Base-by-base conservation (phyloP, 2,113 vertebrate species). In the Egretta garzetta region DNA sequence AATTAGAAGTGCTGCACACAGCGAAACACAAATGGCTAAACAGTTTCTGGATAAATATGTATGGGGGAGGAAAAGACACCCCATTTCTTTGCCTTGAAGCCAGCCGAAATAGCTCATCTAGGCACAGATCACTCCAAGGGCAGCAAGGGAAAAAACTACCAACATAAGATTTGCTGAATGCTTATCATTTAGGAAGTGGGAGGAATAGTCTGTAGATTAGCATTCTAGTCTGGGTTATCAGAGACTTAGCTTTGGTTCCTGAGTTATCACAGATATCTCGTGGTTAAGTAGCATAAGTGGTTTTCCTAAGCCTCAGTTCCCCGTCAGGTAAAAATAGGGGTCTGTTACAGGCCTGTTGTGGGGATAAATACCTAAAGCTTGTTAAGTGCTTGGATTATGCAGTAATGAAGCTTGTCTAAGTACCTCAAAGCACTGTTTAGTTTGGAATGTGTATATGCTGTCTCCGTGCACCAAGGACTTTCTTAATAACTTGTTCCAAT, bases 251-350 rank as follows among this genome's bases (percentile, higher is more conserved):
- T 14, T 4, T 77, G 67, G 62, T 88, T 97, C 93, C 90, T 80
- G 60, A 76, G 71, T 86, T 94, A 88, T 82, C 27, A 1, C 62
- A 83, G 74, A 80, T 62, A 92, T 58, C 63, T 75, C 0, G 0
- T 4, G 3, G 67, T 90, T 86, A 84, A 96, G 85, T 92, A 94
- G 67, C 52, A 19, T 95, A 92, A 96, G 96, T 96, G 88, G 33
- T 95, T 96, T 96, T 97, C 90, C 93, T 83, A 70, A 67, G 75
- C 66, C 35, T 95, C 90, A 17, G 32, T 77, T 93, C 59, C 50
- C 56, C 6, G 2, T 88, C 93, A 83, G 75, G 92, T 90, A 95
- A 95, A 96, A 96, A 94, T 88, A 93, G 88, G 74, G 41, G 70
- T 83, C 55, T 92, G 74, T 88, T 80, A 76, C 22, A 87, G 62